Percentiles rank a stretch among this genome's conserved stretches.
Evolutionary conservation across 2,888 invertebrate species (phyloP).

Genomic region (Tenthredo distinguenda): DNA sequence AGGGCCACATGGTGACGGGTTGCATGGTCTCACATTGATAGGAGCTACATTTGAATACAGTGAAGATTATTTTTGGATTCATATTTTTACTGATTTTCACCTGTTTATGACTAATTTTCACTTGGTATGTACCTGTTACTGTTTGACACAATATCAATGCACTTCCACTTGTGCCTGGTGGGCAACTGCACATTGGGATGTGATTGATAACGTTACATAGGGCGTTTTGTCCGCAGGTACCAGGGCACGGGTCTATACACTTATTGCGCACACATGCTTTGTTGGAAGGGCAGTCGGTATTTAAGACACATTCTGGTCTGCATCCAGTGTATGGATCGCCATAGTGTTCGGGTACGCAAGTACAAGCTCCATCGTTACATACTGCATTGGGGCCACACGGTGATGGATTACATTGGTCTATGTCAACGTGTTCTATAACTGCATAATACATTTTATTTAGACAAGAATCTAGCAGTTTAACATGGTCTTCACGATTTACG

Average conservation of each 20-base stretch:
- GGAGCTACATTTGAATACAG: constrained; percentile 67
- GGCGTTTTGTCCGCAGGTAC: constrained; percentile 88
- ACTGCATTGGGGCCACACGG: constrained; percentile 87
- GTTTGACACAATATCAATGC: constrained; percentile 85
- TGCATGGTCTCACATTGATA: constrained; percentile 75
- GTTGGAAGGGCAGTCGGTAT: constrained; percentile 85
- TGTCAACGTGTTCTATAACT: constrained; percentile 64
- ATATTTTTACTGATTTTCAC: not conserved
- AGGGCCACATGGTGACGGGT: constrained; percentile 89
- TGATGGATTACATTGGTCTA: constrained; percentile 82
- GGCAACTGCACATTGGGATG: constrained; percentile 88
- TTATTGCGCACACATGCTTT: constrained; percentile 86
- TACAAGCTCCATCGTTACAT: constrained; percentile 82
- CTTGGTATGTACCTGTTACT: constrained; percentile 78
- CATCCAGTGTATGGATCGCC: constrained; percentile 80
- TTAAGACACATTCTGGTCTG: constrained; percentile 82
- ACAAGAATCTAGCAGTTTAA: not conserved
- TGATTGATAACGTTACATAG: constrained; percentile 88
- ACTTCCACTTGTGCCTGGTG: constrained; percentile 85
- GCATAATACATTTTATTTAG: constrained; percentile 16
- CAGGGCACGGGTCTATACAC: constrained; percentile 87
- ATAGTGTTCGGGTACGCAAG: constrained; percentile 78
- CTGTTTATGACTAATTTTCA: not conserved
- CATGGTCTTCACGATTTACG: not conserved
- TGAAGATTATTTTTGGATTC: constrained; percentile 71